These are phyloP conservation scores for Conus canariensis DNA, from an alignment of 2,888 invertebrate species.

Conservation along the genomic window DNA sequence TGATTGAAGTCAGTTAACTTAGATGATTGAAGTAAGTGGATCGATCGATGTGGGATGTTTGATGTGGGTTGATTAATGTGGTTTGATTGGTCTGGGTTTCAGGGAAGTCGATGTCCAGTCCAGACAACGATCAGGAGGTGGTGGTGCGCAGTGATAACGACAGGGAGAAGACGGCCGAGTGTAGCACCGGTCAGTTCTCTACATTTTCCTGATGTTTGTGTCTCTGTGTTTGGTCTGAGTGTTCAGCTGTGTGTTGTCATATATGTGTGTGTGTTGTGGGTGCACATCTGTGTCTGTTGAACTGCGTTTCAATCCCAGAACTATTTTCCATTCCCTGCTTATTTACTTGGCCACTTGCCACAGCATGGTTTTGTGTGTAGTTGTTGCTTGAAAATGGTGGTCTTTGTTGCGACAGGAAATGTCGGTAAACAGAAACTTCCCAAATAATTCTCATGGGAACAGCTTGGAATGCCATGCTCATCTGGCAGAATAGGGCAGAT, in stretches of 20 bases:
- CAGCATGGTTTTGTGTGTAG: neutral
- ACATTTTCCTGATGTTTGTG: neutral
- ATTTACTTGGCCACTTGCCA: neutral
- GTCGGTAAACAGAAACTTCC: no score
- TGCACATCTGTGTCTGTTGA: no score
- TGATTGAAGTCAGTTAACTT: no score
- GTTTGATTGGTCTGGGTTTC: neutral
- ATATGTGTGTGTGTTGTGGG: neutral
- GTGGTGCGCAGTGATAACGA: constrained; percentile 38
- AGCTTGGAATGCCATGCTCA: no score
- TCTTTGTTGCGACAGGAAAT: no score
- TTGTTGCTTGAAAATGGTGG: neutral
- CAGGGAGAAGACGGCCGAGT: constrained; percentile 36
- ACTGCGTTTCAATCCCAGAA: no score
- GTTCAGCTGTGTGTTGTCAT: neutral
- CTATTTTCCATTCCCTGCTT: no score
- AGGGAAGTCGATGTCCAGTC: constrained; percentile 33
- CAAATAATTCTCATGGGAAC: no score
- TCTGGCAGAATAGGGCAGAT: no score
- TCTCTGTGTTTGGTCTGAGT: neutral
- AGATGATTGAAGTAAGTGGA: no score
- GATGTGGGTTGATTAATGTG: no score
- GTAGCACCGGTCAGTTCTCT: constrained; percentile 34
- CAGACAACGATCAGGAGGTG: constrained; percentile 29
- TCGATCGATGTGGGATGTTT: no score